Evolutionary conservation across 2,113 vertebrate genomes (phyloP), one percentile per base, ranked within the genome.

Genomic region (Cettia cetti): DNA sequence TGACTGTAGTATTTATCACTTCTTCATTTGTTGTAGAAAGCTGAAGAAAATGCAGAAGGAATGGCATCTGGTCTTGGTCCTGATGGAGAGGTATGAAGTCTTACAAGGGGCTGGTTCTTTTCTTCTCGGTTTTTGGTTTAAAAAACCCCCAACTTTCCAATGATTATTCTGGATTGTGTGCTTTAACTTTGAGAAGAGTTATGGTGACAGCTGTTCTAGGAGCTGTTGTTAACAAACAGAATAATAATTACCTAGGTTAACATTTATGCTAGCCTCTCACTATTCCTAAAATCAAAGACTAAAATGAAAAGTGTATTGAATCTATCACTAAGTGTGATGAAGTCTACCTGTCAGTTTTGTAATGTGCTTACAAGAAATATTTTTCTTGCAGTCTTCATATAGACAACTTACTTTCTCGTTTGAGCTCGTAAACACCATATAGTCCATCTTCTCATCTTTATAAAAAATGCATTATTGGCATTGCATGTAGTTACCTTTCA

Each of bases 71-170:
- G 99, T 83, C 97, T 98, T 89, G 99, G 99, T 91, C 99, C 99
- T 15, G 99, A 99, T 96, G 99, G 99, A 97, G 99, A 99, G 98
- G 99, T 99, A 97, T 96, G 97, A 45, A 68, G 31, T 70, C 52
- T 52, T 75, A 45, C 2, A 20, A 24, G 11, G 7, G 19, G 5
- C 9, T 33, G 7, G 6, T 15, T 17, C 27, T 10, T 9, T 53
- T 61, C 10, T 23, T 59, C 4, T 31, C 7, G 9, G 8, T 65
- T 44, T 76, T 37, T 31, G 3, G 7, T 21, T 61, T 10, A 5
- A 68, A 30, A n/a, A 33, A 54, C 26, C 18, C 5, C 12, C 28
- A 53, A 14, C n/a, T 74, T 37, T 10, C 8, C 2, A 10, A 8
- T 75, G 20, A 26, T 71, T 84, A 2, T 69, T 79, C 8, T 50